Conservation (phyloP, 2,888 invertebrate species). For the Caenorhabditis sp. region DNA sequence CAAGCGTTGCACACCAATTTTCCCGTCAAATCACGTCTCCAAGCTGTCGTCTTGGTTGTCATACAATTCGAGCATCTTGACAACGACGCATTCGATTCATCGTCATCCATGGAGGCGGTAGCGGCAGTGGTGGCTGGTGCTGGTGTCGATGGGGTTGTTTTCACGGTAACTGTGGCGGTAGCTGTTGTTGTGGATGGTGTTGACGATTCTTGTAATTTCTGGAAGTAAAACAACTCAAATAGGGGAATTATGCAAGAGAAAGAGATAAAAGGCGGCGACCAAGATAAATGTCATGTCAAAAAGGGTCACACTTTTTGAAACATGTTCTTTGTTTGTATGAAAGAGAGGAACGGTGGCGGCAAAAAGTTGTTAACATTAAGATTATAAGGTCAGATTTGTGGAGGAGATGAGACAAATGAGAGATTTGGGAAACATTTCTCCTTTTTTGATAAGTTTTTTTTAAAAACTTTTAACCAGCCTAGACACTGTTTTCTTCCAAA, state of each 20-base stretch:
- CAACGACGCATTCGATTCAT: slow-evolving; percentile 35
- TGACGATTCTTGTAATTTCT: not conserved
- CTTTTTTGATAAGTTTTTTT: no score
- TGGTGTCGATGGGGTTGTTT: not conserved
- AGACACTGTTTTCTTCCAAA: not conserved
- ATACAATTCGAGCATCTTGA: slow-evolving; percentile 68
- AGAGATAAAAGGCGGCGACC: not conserved
- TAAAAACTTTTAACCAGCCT: no score
- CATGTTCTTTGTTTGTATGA: slow-evolving; percentile 5
- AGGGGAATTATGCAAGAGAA: no score
- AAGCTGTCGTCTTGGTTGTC: slow-evolving; percentile 70
- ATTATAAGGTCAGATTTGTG: slow-evolving; percentile 4
- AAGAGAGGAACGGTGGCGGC: not conserved
- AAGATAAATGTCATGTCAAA: not conserved
- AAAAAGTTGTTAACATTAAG: not conserved
- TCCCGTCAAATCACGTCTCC: slow-evolving; percentile 66
- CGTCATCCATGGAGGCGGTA: slow-evolving; percentile 2
- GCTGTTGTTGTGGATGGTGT: not conserved
- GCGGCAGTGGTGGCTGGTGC: not conserved
- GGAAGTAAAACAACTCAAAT: not conserved
- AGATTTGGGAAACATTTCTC: not conserved
- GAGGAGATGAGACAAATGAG: not conserved
- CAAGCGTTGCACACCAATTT: slow-evolving; percentile 70
- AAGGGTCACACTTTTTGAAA: slow-evolving; percentile 7
- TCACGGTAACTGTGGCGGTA: not conserved